Conservation (phyloP, 2,113 vertebrate species). For the Pantherophis guttatus region DNA sequence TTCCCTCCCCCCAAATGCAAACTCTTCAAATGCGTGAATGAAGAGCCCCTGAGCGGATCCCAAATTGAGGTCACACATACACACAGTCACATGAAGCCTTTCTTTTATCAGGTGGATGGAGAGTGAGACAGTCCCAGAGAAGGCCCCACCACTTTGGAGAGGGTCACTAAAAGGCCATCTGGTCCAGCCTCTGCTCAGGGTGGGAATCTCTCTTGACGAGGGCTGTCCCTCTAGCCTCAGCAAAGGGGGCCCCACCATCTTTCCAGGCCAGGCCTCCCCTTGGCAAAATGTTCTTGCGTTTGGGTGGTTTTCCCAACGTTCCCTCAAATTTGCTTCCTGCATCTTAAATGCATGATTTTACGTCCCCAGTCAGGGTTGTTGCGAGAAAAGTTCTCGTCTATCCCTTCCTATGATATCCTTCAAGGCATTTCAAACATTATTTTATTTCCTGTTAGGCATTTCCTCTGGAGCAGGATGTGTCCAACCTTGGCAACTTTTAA, state of each 20-base stretch:
- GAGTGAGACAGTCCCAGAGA: not conserved
- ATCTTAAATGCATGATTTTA: not conserved
- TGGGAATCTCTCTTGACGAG: not conserved
- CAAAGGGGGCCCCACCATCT: not conserved
- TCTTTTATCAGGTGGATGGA: not conserved
- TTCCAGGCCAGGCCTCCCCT: not conserved
- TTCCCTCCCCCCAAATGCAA: not conserved
- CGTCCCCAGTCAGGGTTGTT: not conserved
- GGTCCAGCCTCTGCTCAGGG: not conserved
- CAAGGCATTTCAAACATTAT: not conserved
- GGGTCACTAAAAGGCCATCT: not conserved
- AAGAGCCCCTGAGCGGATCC: not conserved
- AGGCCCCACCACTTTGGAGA: not conserved
- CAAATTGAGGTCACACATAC: not conserved
- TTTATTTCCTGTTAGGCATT: not conserved
- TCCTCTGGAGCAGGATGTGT: not conserved
- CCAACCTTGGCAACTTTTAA: not conserved
- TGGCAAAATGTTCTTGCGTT: not conserved
- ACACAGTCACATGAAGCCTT: too few relatives aligned
- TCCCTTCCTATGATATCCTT: not conserved
- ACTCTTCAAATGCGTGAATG: not conserved
- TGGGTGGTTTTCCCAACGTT: not conserved
- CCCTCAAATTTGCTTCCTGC: not conserved
- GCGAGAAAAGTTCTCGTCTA: not conserved
- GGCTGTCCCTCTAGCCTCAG: not conserved